A percentile compares a stretch with the other conserved stretches of the same genome.
Evolutionary conservation across 2,797 vertebrate species (phyloP).

Genomic region (Sebastes vulpes): DNA sequence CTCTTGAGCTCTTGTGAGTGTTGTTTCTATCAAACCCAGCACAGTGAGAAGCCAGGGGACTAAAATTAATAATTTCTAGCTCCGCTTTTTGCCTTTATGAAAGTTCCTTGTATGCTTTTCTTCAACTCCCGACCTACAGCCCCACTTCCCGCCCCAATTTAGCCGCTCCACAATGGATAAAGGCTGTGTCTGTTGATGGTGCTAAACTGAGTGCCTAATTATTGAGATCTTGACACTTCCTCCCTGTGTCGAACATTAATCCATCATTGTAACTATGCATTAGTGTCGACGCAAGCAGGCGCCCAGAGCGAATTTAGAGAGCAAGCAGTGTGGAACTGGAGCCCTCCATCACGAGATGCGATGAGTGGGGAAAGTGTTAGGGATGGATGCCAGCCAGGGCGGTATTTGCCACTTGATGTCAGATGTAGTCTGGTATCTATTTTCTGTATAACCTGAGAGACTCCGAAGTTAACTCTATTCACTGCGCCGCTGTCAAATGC

Average conservation of each 20-base stretch:
- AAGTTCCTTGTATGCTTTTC: slow-evolving; percentile 26
- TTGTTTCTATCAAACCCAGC: slow-evolving; percentile 18
- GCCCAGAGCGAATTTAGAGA: slow-evolving; percentile 73
- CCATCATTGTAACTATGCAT: slow-evolving; percentile 85
- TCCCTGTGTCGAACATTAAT: slow-evolving; percentile 79
- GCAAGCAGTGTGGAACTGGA: slow-evolving; percentile 48
- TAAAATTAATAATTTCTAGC: slow-evolving; percentile 44
- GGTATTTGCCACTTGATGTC: slow-evolving; percentile 30
- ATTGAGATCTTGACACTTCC: slow-evolving; percentile 84
- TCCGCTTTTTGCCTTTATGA: slow-evolving; percentile 37
- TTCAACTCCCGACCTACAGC: not conserved
- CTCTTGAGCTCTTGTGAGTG: not conserved
- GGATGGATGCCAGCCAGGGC: slow-evolving; percentile 48
- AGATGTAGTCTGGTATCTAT: slow-evolving; percentile 36
- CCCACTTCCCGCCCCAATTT: not conserved
- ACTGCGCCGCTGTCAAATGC: slow-evolving; percentile 30
- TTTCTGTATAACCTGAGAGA: slow-evolving; percentile 30
- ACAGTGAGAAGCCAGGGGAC: slow-evolving; percentile 16
- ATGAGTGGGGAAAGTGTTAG: slow-evolving; percentile 30
- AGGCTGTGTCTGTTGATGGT: slow-evolving; percentile 62
- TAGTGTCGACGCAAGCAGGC: slow-evolving; percentile 74
- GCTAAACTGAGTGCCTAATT: slow-evolving; percentile 82
- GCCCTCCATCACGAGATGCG: slow-evolving; percentile 59
- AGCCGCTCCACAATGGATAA: slow-evolving; percentile 47
- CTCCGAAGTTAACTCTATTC: slow-evolving; percentile 32